A percentile compares a stretch with the other conserved stretches of the same genome.
phyloP scores from a whole-genome alignment of 2,113 vertebrate species.

The Pandion haliaetus region DNA sequence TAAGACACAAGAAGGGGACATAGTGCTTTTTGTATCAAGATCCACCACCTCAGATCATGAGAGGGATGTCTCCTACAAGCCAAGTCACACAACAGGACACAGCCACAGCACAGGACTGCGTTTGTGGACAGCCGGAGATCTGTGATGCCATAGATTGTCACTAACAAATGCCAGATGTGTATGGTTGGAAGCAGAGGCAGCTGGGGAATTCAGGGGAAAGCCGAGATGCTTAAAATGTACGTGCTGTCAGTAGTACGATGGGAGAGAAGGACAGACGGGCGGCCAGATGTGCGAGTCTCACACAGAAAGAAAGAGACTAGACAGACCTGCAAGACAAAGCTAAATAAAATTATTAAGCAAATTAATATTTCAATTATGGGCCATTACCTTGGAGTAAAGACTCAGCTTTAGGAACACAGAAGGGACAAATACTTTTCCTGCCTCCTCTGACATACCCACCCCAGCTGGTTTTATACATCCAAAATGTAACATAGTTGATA shows the following conservation, averaged over 20 bases:
- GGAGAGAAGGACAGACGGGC: not conserved
- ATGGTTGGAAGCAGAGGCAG: not conserved
- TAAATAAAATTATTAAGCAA: not conserved
- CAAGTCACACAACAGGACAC: not conserved
- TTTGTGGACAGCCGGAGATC: not conserved
- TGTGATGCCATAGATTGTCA: not conserved
- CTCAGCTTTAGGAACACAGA: not conserved
- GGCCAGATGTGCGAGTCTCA: not conserved
- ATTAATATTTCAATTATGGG: not conserved
- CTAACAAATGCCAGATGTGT: conserved; percentile 42
- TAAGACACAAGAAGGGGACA: not conserved
- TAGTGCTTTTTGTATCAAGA: not conserved
- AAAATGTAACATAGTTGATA: not conserved
- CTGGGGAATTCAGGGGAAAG: not conserved
- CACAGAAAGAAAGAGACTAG: not conserved
- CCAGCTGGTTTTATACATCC: not conserved
- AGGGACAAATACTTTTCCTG: not conserved
- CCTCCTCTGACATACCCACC: not conserved
- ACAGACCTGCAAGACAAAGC: not conserved
- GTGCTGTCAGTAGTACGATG: not conserved
- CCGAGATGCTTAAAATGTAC: not conserved
- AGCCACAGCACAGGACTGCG: not conserved
- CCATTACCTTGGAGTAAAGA: not conserved
- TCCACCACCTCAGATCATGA: not conserved
- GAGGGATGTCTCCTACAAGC: not conserved